A percentile compares a stretch with the other conserved stretches of the same genome.
phyloP scores from a whole-genome alignment of 2,888 invertebrate genomes.

The Meta bourneti region DNA sequence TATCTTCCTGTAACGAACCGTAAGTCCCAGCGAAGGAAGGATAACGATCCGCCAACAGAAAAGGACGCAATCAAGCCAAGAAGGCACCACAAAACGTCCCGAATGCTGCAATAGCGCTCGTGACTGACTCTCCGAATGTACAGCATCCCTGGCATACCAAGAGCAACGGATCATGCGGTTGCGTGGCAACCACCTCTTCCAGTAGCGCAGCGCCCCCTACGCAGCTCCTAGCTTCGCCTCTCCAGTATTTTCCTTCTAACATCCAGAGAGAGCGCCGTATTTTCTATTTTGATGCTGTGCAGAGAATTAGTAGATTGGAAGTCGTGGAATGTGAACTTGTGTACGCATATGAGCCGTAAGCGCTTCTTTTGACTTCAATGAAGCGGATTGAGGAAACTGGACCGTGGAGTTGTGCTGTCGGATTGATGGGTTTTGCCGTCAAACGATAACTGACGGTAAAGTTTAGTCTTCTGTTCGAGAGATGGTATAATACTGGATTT shows the following conservation, averaged over 20 bases:
- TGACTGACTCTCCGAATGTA: conserved; percentile 20
- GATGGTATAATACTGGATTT: too few species aligned
- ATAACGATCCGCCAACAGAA: neutral
- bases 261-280: conserved; percentile 18
- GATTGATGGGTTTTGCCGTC: too few species aligned
- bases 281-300: conserved; percentile 44
- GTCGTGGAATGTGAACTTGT: neutral
- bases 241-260: conserved; percentile 42
- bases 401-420: too few species aligned
- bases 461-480: too few species aligned
- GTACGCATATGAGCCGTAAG: neutral
- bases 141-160: conserved; percentile 37
- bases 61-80: neutral
- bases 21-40: neutral
- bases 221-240: neutral
- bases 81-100: conserved; percentile 2
- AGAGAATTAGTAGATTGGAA: neutral
- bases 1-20: neutral
- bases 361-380: neutral
- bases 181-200: conserved; percentile 57
- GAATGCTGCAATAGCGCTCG: neutral
- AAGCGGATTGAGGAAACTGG: neutral
- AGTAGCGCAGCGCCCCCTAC: conserved; percentile 48
- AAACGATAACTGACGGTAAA: too few species aligned
- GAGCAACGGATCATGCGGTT: conserved; percentile 63